phyloP scores from a whole-genome alignment of 92 coral and sea anemone species.

The Diadumene lineata region DNA sequence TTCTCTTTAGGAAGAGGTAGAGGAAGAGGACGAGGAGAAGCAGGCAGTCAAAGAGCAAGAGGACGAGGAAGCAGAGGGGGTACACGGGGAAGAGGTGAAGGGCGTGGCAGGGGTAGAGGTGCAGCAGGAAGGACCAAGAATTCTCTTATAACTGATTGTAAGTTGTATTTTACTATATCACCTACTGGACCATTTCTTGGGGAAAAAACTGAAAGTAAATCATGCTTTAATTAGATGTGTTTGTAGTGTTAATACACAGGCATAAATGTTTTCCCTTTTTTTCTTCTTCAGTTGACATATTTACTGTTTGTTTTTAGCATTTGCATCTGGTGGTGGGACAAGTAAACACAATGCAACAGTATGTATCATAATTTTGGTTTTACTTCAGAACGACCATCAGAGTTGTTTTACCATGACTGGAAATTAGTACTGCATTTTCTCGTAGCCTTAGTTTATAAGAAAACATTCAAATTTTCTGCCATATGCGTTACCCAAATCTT shows the following conservation, averaged over 20 bases:
- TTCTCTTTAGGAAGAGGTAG: not conserved
- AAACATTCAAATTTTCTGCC: no score
- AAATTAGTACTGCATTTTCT: no score
- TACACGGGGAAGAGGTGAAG: constrained; percentile 59
- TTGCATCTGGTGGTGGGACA: constrained; percentile 15
- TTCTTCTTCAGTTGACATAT: not conserved
- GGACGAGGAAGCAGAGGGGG: constrained; percentile 59
- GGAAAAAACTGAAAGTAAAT: no score
- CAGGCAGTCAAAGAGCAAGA: constrained; percentile 45
- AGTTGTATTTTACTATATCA: no score
- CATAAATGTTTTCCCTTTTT: not conserved
- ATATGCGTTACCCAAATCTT: no score
- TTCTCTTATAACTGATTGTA: constrained; percentile 75
- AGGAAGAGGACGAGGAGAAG: constrained; percentile 45
- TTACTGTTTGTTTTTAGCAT: constrained; percentile 3
- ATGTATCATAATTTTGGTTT: not conserved
- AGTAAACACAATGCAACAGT: constrained; percentile 22
- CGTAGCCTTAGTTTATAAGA: no score
- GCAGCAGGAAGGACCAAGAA: constrained; percentile 41
- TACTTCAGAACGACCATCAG: no score
- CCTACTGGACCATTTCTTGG: no score
- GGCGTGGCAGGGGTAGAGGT: constrained; percentile 82
- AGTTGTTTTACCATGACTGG: no score
- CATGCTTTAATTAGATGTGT: no score
- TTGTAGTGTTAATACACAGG: no score